A percentile compares a stretch with the other conserved stretches of the same genome.
phyloP scores from a whole-genome alignment of 1,140 invertebrate species.

The Papilio xuthus region DNA sequence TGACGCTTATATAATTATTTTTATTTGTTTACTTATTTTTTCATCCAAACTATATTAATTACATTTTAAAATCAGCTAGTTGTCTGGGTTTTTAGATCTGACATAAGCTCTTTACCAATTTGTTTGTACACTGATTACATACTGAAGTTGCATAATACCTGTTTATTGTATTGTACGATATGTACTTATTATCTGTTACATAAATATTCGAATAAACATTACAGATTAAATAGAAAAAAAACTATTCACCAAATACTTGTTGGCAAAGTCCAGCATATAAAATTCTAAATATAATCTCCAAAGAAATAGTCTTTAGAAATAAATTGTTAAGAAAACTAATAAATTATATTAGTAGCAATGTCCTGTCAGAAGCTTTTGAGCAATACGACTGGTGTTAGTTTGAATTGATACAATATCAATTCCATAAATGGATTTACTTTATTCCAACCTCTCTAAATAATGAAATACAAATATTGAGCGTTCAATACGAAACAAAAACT shows the following conservation, averaged over 20 bases:
- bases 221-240: too few relatives aligned
- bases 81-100: too few relatives aligned
- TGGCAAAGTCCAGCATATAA: not conserved
- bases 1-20: too few relatives aligned
- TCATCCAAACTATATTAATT: too few relatives aligned
- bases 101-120: not conserved
- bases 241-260: not conserved
- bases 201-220: too few relatives aligned
- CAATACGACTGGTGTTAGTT: not conserved
- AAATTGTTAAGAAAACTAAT: not conserved
- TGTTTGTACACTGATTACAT: too few relatives aligned
- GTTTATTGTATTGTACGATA: too few relatives aligned
- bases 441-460: conserved; percentile 8
- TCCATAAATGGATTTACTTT: conserved; percentile 10
- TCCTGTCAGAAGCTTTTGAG: not conserved
- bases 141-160: too few relatives aligned
- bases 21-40: too few relatives aligned
- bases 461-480: not conserved
- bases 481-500: not conserved
- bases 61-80: too few relatives aligned
- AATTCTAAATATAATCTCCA: not conserved
- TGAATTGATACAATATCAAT: conserved; percentile 17
- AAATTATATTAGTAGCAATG: conserved; percentile 1
- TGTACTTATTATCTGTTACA: too few relatives aligned
- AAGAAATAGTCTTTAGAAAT: not conserved